phyloP scores from a whole-genome alignment of 2,113 vertebrate species.

The Cynopterus brachyotis region DNA sequence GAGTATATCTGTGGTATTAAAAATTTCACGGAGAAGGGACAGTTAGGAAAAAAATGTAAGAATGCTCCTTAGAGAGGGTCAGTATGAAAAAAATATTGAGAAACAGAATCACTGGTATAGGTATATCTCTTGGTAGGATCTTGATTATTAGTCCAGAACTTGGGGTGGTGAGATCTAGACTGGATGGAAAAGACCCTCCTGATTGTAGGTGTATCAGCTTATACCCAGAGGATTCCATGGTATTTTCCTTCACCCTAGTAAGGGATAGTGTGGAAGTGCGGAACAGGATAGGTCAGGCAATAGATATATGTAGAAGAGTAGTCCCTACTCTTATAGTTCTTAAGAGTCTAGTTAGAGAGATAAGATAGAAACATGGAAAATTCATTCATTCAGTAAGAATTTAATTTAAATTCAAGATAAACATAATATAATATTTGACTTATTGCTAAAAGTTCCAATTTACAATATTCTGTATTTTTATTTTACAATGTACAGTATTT shows the following conservation, averaged over 20 bases:
- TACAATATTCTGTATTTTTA: background rate
- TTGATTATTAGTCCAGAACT: background rate
- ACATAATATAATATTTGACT: background rate
- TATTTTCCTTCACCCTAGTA: background rate
- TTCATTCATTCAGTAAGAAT: constrained; percentile 11
- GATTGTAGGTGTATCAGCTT: background rate
- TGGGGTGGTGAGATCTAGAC: background rate
- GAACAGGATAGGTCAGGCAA: background rate
- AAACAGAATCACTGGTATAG: background rate
- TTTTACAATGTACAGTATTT: background rate
- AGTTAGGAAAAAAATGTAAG: background rate
- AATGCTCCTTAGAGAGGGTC: background rate
- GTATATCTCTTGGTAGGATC: background rate
- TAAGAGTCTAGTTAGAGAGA: background rate
- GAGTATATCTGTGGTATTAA: background rate
- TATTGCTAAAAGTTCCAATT: background rate
- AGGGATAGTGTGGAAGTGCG: background rate
- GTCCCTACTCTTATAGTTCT: background rate
- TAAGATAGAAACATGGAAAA: background rate
- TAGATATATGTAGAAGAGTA: background rate
- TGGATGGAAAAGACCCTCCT: background rate
- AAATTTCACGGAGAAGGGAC: background rate
- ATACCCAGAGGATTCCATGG: background rate
- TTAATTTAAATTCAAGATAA: background rate
- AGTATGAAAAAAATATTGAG: constrained; percentile 7